Evolutionary conservation across 2,888 invertebrate genomes (phyloP).

Genomic region (Anarsia innoxiella): DNA sequence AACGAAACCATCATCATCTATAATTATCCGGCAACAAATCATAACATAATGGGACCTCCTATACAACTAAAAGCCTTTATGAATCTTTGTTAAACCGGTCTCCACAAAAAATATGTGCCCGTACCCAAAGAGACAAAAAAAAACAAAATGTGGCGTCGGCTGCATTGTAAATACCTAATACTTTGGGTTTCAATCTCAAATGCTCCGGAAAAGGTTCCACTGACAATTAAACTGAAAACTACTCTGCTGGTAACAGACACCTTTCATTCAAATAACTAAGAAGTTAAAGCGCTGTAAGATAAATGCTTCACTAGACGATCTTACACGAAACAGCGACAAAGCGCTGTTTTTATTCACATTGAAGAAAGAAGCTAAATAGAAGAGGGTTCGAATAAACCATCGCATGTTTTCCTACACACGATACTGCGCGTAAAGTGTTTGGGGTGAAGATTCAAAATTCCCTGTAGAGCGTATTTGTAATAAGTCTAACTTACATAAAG

Average conservation of each 20-base stretch:
- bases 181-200: constrained; percentile 35
- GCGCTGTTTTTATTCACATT: constrained; percentile 38
- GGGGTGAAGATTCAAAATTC: no score
- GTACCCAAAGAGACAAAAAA: constrained; percentile 25
- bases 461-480: constrained; percentile 46
- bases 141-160: constrained; percentile 30
- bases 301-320: constrained; percentile 17
- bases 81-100: constrained; percentile 42
- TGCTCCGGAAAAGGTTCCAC: constrained; percentile 36
- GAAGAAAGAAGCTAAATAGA: constrained; percentile 54
- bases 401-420: no score
- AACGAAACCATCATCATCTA: constrained; percentile 43
- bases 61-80: constrained; percentile 41
- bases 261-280: constrained; percentile 33
- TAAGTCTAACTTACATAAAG: constrained; percentile 65
- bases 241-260: constrained; percentile 40
- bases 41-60: constrained; percentile 57
- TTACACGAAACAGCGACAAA: constrained; percentile 25
- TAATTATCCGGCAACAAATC: constrained; percentile 59
- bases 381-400: constrained; percentile 58
- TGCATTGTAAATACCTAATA: constrained; percentile 55
- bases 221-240: constrained; percentile 60
- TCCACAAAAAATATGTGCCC: constrained; percentile 44
- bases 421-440: no score
- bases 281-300: constrained; percentile 38